A percentile compares a stretch with the other conserved stretches of the same genome.
These are phyloP conservation scores for Bufo gargarizans DNA, from an alignment of 2,113 vertebrate species.

Conservation along the genomic window DNA sequence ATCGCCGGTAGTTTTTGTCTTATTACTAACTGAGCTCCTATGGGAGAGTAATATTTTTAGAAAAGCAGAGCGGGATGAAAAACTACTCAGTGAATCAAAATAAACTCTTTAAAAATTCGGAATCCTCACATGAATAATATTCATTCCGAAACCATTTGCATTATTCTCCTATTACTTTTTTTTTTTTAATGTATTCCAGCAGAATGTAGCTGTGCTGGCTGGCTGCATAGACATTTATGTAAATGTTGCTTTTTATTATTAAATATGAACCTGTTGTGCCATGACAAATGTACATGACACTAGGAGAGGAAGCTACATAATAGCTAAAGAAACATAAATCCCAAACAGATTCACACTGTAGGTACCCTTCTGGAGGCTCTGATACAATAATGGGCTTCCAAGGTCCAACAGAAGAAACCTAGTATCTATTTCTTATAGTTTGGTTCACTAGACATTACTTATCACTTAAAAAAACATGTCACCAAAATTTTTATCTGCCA, in stretches of 20 bases:
- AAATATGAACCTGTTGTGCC: neutral
- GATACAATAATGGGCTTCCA: neutral
- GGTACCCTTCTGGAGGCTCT: too few species aligned
- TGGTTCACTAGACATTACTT: too few species aligned
- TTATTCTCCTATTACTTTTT: constrained; percentile 13
- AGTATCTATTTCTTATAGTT: too few species aligned
- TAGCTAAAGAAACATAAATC: neutral
- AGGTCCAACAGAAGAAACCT: neutral
- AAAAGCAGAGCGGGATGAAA: constrained; percentile 7
- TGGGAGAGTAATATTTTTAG: constrained; percentile 22
- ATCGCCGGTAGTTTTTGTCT: constrained; percentile 2
- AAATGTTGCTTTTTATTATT: neutral
- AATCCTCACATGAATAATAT: constrained; percentile 37
- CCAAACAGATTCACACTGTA: neutral
- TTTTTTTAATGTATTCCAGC: constrained; percentile 22
- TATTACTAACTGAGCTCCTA: constrained; percentile 7
- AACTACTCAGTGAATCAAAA: constrained; percentile 6
- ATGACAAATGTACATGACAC: too few species aligned
- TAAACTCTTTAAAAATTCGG: neutral
- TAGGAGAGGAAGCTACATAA: neutral
- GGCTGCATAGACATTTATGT: neutral
- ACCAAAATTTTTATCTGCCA: too few species aligned
- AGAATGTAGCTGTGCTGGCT: neutral
- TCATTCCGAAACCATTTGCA: neutral
- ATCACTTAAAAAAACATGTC: too few species aligned